Conservation (phyloP, 30 jellyfish, hydroid and myxozoan species). For the Turritopsis rubra region DNA sequence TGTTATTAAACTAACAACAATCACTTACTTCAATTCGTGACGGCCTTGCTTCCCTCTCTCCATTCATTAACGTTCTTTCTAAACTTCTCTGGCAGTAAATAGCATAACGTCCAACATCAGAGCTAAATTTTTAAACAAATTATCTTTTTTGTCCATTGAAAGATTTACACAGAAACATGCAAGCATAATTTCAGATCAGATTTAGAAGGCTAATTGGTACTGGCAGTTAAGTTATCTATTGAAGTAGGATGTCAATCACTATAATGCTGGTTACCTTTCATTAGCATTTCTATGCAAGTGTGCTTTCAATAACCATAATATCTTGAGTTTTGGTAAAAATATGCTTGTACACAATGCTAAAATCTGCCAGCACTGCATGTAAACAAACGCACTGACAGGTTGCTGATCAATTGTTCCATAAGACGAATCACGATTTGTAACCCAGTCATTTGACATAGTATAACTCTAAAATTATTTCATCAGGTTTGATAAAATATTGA, state of each 20-base stretch:
- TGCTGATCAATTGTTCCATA: constrained; percentile 67
- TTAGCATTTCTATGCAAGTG: constrained; percentile 64
- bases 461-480: constrained; percentile 5
- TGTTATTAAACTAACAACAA: no score
- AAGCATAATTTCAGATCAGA: not conserved
- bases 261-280: constrained; percentile 38
- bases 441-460: constrained; percentile 58
- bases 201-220: not conserved
- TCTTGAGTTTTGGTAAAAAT: constrained; percentile 81
- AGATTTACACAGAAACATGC: not conserved
- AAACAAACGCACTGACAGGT: constrained; percentile 74
- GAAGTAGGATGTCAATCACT: not conserved
- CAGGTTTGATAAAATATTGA: not conserved
- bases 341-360: constrained; percentile 79
- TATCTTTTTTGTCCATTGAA: not conserved
- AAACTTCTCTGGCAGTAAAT: constrained; percentile 85
- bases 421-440: constrained; percentile 24
- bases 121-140: constrained; percentile 33
- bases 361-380: constrained; percentile 93
- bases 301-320: constrained; percentile 87
- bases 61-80: constrained; percentile 69
- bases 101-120: constrained; percentile 86
- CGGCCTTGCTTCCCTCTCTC: constrained; percentile 94
- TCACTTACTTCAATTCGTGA: constrained; percentile 86
- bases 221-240: not conserved